phyloP scores from a whole-genome alignment of 1,140 invertebrate species.

The Aphaenogaster floridana region DNA sequence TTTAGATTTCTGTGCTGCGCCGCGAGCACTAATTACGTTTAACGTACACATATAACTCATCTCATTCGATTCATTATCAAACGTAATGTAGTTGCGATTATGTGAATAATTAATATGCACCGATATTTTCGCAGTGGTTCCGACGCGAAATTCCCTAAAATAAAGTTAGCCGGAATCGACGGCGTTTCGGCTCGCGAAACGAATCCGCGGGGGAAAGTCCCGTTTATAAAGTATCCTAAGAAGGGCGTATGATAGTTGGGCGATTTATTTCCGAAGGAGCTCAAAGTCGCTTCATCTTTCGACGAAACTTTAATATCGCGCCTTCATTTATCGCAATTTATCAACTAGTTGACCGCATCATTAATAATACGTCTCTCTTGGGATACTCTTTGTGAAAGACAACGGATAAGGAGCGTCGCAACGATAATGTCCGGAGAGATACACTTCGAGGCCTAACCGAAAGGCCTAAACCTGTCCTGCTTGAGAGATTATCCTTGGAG shows the following conservation, averaged over 20 bases:
- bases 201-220: not conserved
- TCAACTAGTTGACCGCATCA: not conserved
- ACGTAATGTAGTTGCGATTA: slow-evolving; percentile 38
- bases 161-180: not conserved
- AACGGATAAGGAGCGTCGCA: slow-evolving; percentile 8
- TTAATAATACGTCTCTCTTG: slow-evolving; percentile 8
- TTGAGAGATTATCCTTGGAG: slow-evolving; percentile 5
- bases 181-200: not conserved
- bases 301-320: slow-evolving; percentile 16
- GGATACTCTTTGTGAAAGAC: not conserved
- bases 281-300: slow-evolving; percentile 3
- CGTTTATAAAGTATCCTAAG: slow-evolving; percentile 8
- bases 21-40: slow-evolving; percentile 84
- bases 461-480: slow-evolving; percentile 35
- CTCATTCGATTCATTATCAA: slow-evolving; percentile 17
- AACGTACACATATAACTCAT: slow-evolving; percentile 60
- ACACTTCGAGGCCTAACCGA: slow-evolving; percentile 32
- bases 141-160: not conserved
- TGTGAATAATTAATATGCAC: slow-evolving; percentile 37
- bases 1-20: slow-evolving; percentile 85
- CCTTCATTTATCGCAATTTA: slow-evolving; percentile 1
- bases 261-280: not conserved
- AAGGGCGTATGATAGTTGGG: not conserved
- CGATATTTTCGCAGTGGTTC: slow-evolving; percentile 30
- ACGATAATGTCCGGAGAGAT: slow-evolving; percentile 20